Evolutionary conservation across 2,888 invertebrate species (phyloP).

Genomic region (Argyra leucocephala): DNA sequence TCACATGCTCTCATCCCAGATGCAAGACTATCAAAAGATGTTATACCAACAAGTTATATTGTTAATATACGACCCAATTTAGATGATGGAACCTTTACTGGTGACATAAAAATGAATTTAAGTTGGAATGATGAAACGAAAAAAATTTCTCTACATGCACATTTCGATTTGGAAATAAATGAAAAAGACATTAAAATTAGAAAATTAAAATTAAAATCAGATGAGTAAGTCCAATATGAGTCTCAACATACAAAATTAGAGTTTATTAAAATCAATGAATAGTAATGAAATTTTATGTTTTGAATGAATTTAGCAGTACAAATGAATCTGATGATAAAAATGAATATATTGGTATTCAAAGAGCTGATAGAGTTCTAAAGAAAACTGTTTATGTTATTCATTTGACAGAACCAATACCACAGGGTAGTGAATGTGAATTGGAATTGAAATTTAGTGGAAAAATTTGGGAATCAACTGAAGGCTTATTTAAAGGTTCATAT

Average conservation of each 20-base stretch:
- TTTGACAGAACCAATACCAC: slow-evolving; percentile 50
- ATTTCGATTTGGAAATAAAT: slow-evolving; percentile 53
- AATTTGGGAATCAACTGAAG: slow-evolving; percentile 55
- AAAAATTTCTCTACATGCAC: slow-evolving; percentile 56
- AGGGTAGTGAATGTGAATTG: slow-evolving; percentile 52
- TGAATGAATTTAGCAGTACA: slow-evolving; percentile 24
- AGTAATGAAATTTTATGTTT: slow-evolving; percentile 22
- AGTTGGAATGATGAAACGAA: slow-evolving; percentile 55
- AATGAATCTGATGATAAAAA: slow-evolving; percentile 20
- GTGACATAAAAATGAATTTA: slow-evolving; percentile 59
- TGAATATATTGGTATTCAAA: slow-evolving; percentile 31
- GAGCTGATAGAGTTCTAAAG: slow-evolving; percentile 49
- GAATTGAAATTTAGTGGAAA: slow-evolving; percentile 57
- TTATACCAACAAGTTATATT: slow-evolving; percentile 57
- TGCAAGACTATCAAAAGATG: slow-evolving; percentile 51
- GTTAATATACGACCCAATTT: slow-evolving; percentile 58
- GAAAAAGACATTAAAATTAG: slow-evolving; percentile 46
- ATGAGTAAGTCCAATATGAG: slow-evolving; percentile 22
- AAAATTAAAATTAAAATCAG: slow-evolving; percentile 29
- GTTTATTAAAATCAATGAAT: too few species aligned
- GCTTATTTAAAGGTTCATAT: slow-evolving; percentile 61
- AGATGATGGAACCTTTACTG: slow-evolving; percentile 56
- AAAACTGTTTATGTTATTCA: slow-evolving; percentile 54
- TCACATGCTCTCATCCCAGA: slow-evolving; percentile 57
- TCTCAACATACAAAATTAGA: too few species aligned